Percentiles rank a stretch among this genome's conserved stretches.
These are phyloP conservation scores for Crotalus horridus DNA, from an alignment of 2,113 vertebrate genomes.

Conservation along the genomic window DNA sequence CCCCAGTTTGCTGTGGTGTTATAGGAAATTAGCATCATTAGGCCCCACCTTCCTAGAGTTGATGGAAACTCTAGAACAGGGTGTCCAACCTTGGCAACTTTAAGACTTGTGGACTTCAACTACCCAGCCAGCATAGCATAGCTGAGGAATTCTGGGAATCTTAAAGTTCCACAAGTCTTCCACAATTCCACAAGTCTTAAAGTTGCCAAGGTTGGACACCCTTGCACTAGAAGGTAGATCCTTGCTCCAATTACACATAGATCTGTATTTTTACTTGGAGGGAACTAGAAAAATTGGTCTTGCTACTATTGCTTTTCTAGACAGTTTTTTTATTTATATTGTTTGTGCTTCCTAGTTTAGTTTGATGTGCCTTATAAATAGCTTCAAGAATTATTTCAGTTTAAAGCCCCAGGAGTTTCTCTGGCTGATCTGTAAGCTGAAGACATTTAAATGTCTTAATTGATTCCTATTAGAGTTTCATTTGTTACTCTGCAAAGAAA, in stretches of 20 bases:
- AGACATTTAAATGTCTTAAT: constrained; percentile 63
- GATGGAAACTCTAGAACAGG: neutral
- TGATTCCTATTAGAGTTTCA: constrained; percentile 49
- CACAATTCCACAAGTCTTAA: neutral
- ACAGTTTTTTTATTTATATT: constrained; percentile 33
- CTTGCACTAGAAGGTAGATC: neutral
- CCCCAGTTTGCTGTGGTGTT: neutral
- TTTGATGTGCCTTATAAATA: constrained; percentile 34
- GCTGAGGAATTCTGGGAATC: neutral
- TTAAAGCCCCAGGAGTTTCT: constrained; percentile 39
- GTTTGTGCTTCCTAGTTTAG: constrained; percentile 27
- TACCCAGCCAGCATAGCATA: neutral
- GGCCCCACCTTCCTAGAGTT: neutral
- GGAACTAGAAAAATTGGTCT: neutral
- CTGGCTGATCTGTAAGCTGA: constrained; percentile 56
- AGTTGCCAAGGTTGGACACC: neutral
- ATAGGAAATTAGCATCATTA: neutral
- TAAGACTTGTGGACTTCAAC: neutral
- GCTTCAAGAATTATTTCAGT: constrained; percentile 50
- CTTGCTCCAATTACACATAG: neutral
- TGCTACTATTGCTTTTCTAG: neutral
- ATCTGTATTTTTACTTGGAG: neutral
- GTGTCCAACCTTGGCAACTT: neutral
- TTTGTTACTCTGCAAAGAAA: constrained; percentile 50
- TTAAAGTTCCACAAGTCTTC: neutral